Base-by-base conservation (phyloP, 2,113 vertebrate species). In the Toxotes jaculatrix region DNA sequence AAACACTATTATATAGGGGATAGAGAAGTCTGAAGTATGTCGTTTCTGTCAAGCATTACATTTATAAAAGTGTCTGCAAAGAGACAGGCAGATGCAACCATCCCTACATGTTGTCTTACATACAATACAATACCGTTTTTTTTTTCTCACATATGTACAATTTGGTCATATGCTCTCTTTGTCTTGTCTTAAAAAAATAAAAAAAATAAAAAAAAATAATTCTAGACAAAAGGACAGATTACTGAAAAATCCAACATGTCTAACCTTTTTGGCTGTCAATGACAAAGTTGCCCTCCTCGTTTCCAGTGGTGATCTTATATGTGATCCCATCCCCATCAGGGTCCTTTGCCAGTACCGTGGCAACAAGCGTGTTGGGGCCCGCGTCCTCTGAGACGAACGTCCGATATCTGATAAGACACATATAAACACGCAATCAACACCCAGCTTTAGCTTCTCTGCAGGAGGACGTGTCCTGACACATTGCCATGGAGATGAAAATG, bases 371-470 rank as follows among this genome's bases (percentile, higher is more conserved):
- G 92, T 96, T 96, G 45, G 97, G 96, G 1, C 96, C 96, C 0
- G 97, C 97, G 19, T 98, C 97, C 89, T 97, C 97, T 0, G 97
- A 97, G 78, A 98, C 96, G 70, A 98, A 97, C 0, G 96, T 97
- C 74, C 95, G 94, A 89, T 98, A 98, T 80, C 97, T 98, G 90
- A 86, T 72, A 17, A 84, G 34, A 80, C 63, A 75, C 51, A 81
- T 4, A 77, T 4, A 84, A 40, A 70, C 21, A 79, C 11, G 76
- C 61, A 78, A 60, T 85, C 66, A 93, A 55, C 43, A 77, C 12
- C 45, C 23, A 0, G n/a, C 7, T 51, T 7, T 23, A 0, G 21
- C 21, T 19, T 49, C 1, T 36, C 67, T 6, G 45, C 4, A 7
- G 23, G n/a, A 57, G 4, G 14, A 9, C 11, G 31, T 27, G 36